These are phyloP conservation scores for Polylopha cassiicola DNA, from an alignment of 2,888 invertebrate species.

Conservation along the genomic window DNA sequence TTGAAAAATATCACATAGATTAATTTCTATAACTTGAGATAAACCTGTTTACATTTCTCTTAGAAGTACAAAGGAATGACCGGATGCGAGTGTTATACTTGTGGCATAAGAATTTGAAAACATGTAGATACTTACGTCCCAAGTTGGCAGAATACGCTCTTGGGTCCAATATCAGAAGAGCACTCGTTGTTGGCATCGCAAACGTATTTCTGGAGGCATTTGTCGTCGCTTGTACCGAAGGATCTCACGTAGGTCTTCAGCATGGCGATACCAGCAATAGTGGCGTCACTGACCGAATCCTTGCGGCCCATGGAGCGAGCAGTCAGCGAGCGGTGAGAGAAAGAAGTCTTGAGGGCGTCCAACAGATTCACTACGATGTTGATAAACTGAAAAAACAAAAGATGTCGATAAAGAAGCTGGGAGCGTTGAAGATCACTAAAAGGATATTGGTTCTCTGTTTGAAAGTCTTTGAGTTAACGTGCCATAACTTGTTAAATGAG, in stretches of 20 bases:
- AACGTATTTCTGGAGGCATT: constrained; percentile 91
- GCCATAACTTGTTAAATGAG: constrained; percentile 13
- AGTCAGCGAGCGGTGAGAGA: constrained; percentile 91
- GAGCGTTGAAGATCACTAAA: too few relatives aligned
- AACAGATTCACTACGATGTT: constrained; percentile 93
- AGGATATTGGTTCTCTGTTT: too few relatives aligned
- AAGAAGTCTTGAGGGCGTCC: constrained; percentile 94
- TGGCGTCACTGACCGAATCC: constrained; percentile 93
- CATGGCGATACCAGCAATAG: constrained; percentile 91
- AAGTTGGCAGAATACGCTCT: constrained; percentile 93
- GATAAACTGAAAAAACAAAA: constrained; percentile 82
- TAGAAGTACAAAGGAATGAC: background rate
- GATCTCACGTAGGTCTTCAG: constrained; percentile 92
- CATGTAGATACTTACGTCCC: constrained; percentile 86
- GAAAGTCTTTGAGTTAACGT: constrained; percentile 11
- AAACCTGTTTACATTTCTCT: background rate
- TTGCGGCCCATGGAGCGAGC: constrained; percentile 91
- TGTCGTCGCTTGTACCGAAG: constrained; percentile 85
- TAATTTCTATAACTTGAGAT: background rate
- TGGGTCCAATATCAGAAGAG: constrained; percentile 85
- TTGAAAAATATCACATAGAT: constrained; percentile 23
- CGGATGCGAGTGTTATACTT: too few relatives aligned
- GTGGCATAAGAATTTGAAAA: too few relatives aligned
- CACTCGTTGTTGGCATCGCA: constrained; percentile 95
- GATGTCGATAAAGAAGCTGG: too few relatives aligned